Base-by-base conservation (phyloP, 2,888 invertebrate genomes). In the Lissocephala sabroskyi region DNA sequence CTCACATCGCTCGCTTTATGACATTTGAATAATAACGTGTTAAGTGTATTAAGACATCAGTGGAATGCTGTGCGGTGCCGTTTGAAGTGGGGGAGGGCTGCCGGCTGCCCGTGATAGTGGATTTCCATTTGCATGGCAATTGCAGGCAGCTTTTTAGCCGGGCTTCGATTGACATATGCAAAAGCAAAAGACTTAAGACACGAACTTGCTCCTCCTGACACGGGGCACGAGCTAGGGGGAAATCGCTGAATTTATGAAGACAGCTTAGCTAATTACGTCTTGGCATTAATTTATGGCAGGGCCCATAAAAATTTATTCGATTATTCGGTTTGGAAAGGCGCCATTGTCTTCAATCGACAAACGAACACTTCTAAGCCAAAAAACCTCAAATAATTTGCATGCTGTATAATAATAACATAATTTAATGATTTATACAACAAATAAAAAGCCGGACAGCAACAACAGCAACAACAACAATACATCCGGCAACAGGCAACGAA, bases 171-270 rank as follows among this genome's bases (percentile, higher is more conserved):
- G 13, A 6, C 5, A n/a, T n/a, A 29, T n/a, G 11, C n/a, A 26
- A 52, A 68, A 67, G 67, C 79, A 61, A 79, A 78, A 78, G 74
- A 79, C 75, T 81, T 68, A 76, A 68, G 76, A 65, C 64, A 76
- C 79, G 55, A 80, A 77, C 79, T 62, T 56, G 61, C 56, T 58
- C 65, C 7, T 5, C 7, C 4, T 23, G 23, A n/a, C n/a, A n/a
- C n/a, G n/a, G n/a, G n/a, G n/a, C n/a, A n/a, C n/a, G n/a, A n/a
- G n/a, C n/a, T n/a, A n/a, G n/a, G n/a, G n/a, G n/a, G n/a, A n/a
- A n/a, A n/a, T n/a, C n/a, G n/a, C n/a, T n/a, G n/a, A n/a, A n/a
- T n/a, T n/a, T n/a, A n/a, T n/a, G 1, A 36, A 56, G 70, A 70
- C 56, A 60, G 71, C 71, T 62, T 59, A 62, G 51, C 77, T 62